These are phyloP conservation scores for Thermophis baileyi DNA, from an alignment of 2,113 vertebrate species.

Conservation along the genomic window DNA sequence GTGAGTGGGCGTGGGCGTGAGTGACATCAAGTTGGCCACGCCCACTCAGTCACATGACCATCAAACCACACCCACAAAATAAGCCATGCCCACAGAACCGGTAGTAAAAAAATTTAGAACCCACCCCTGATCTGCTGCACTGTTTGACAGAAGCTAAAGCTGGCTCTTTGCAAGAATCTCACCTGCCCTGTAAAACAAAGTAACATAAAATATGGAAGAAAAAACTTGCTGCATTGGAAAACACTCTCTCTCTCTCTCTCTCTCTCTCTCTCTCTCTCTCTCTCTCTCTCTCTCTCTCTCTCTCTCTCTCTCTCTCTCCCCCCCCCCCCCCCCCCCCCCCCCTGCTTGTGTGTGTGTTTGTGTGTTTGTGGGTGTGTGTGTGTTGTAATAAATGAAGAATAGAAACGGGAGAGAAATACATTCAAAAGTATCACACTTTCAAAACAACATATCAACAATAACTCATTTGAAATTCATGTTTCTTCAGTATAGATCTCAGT, in stretches of 20 bases:
- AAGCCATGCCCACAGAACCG: too few species aligned
- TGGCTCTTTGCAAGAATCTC: not conserved
- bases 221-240: not conserved
- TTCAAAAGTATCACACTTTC: not conserved
- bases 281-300: too few species aligned
- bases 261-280: too few species aligned
- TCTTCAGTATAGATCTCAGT: not conserved
- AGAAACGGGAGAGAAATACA: not conserved
- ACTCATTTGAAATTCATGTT: not conserved
- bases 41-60: too few species aligned
- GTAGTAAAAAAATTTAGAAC: too few species aligned
- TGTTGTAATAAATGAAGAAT: not conserved
- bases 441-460: not conserved
- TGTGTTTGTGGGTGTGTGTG: too few species aligned
- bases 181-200: not conserved
- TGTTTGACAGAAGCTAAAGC: not conserved
- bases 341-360: rapidly evolving
- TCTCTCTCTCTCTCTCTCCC: too few species aligned
- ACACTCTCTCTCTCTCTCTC: too few species aligned
- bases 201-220: not conserved
- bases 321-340: too few species aligned
- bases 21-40: too few species aligned
- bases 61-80: too few species aligned
- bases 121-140: not conserved
- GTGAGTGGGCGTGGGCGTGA: too few species aligned